phyloP scores from a whole-genome alignment of 2,113 vertebrate species.

The Spea multiplicata region DNA sequence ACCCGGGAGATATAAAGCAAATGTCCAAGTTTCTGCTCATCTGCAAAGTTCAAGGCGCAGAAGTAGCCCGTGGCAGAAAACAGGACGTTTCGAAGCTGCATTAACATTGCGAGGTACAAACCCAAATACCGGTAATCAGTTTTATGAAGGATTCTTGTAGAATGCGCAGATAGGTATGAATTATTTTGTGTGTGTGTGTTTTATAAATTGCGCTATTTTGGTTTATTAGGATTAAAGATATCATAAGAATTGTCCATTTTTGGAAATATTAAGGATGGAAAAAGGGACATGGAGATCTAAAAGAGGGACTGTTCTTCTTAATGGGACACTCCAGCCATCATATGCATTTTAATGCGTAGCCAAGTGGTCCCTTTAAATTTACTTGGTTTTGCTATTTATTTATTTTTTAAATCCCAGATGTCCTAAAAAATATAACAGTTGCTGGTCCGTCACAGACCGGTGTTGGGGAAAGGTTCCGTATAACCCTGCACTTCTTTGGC shows the following conservation, averaged over 20 bases:
- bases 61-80: constrained; percentile 58
- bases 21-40: constrained; percentile 66
- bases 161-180: neutral
- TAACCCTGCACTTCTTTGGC: constrained; percentile 78
- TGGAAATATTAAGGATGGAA: neutral
- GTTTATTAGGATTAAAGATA: neutral
- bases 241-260: neutral
- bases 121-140: neutral
- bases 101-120: constrained; percentile 73
- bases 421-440: constrained; percentile 73
- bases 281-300: neutral
- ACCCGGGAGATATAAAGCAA: constrained; percentile 67
- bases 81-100: constrained; percentile 63
- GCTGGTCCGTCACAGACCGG: constrained; percentile 67
- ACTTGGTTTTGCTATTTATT: neutral
- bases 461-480: constrained; percentile 68
- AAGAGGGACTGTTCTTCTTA: neutral
- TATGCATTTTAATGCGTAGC: too few species aligned
- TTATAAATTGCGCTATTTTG: neutral
- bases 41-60: neutral
- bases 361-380: too few species aligned
- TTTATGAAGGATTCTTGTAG: neutral
- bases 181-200: too few species aligned
- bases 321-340: too few species aligned
- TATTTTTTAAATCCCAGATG: constrained; percentile 64